A percentile compares a stretch with the other conserved stretches of the same genome.
Conservation (phyloP, 2,113 vertebrate species). For the Copsychus sechellarum region DNA sequence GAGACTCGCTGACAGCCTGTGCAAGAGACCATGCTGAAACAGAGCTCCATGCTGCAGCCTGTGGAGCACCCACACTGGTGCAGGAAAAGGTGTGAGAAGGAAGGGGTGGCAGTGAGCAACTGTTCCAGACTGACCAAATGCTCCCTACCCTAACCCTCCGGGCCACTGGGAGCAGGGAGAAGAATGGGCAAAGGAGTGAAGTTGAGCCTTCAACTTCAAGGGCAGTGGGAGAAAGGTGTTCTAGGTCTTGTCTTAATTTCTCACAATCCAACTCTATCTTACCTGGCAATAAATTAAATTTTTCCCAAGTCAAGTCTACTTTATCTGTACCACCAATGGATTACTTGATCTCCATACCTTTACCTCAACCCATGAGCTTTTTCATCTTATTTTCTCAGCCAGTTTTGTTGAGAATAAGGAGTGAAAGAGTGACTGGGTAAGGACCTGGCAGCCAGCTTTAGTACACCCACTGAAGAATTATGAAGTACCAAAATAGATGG, state of each 20-base stretch:
- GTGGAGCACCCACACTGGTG: background rate
- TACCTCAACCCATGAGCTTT: background rate
- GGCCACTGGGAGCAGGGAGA: background rate
- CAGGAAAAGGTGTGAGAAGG: background rate
- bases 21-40: background rate
- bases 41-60: background rate
- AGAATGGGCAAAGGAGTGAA: background rate
- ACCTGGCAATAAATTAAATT: background rate
- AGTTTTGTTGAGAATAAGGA: background rate
- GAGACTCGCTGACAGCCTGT: background rate
- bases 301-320: background rate
- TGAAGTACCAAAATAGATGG: background rate
- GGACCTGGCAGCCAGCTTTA: background rate
- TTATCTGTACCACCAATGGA: background rate
- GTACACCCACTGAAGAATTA: background rate
- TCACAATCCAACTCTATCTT: background rate
- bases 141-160: too few relatives aligned
- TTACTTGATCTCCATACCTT: background rate
- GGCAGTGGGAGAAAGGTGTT: background rate
- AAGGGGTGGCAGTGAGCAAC: background rate
- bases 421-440: background rate
- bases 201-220: background rate
- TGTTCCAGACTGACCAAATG: background rate
- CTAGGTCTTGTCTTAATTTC: background rate
- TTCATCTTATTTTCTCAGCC: background rate